Percentiles rank a stretch among this genome's conserved stretches.
Conservation (phyloP, 2,888 invertebrate genomes). For the Scaptomyza reducta region DNA sequence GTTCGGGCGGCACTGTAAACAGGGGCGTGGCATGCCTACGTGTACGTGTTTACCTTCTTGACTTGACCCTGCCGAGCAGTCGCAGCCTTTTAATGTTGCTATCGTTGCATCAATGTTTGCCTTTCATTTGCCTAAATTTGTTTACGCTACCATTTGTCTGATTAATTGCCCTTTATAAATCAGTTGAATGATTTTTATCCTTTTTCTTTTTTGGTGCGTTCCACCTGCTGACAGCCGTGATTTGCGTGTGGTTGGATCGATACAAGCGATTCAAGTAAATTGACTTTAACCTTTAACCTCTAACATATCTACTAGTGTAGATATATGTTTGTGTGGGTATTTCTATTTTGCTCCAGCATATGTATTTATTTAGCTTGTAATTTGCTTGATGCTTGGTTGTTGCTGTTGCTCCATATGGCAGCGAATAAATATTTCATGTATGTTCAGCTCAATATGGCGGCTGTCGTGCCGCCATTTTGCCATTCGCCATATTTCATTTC, state of each 20-base stretch:
- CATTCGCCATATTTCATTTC: conserved; percentile 76
- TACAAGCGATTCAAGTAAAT: conserved; percentile 34
- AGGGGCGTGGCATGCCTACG: neutral
- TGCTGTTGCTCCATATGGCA: conserved; percentile 36
- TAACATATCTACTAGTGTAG: too few species aligned
- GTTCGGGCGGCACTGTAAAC: neutral
- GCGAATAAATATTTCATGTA: conserved; percentile 53
- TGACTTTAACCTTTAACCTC: conserved; percentile 21
- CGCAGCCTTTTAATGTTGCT: conserved; percentile 11
- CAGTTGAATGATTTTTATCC: conserved; percentile 39
- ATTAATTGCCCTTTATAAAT: conserved; percentile 69
- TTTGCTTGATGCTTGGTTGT: conserved; percentile 23
- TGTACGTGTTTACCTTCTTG: conserved; percentile 4
- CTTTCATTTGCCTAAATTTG: conserved; percentile 59
- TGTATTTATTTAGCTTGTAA: conserved; percentile 11
- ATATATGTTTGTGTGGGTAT: neutral
- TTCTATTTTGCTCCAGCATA: conserved; percentile 13
- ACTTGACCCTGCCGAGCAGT: conserved; percentile 5
- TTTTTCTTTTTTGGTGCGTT: conserved; percentile 8
- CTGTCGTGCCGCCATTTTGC: conserved; percentile 68
- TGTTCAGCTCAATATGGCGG: conserved; percentile 51
- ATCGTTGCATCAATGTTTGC: conserved; percentile 47
- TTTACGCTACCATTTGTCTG: conserved; percentile 61
- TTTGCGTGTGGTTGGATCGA: conserved; percentile 20
- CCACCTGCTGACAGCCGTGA: conserved; percentile 42